Evolutionary conservation across 2,888 invertebrate species (phyloP), one percentile per base, ranked within the genome.

Genomic region (Anthrax anthrax): DNA sequence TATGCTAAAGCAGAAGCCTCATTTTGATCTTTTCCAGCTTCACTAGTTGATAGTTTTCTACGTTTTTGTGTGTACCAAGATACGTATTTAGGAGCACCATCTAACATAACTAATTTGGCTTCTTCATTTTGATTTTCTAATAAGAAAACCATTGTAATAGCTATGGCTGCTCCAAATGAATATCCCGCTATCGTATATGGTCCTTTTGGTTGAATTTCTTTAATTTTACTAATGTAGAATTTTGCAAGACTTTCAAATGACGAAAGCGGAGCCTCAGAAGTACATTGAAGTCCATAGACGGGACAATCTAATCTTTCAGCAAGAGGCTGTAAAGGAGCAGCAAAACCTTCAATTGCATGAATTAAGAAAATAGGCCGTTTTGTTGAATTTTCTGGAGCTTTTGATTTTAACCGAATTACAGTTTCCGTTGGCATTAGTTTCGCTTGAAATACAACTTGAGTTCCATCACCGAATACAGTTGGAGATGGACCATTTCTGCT

Each of bases 121-220:
- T 55, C 49, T 51, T 69, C 67, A 14, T 64, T 64, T 38, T 69
- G 70, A 54, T 72, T 70, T 62, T 91, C 87, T 46, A 96, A 71
- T 63, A 87, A 84, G 32, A 84, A 70, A 23, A 88, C 88, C 81
- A 97, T 95, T 72, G 96, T 96, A 65, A 92, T 89, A 17, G 92
- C 94, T 34, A 97, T 84, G 56, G 85, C 81, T 38, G 91, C 89
- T 51, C 98, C 97, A 68, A 89, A 96, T 0, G 96, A 97, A 70
- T 98, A 97, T 2, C 96, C 97, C 39, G 87, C 79, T 52, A 98
- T 71, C 43, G 81, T 78, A 73, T 90, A 95, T 4, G 95, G 92
- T 51, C 91, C 88, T 48, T 72, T 68, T 10, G 81, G 77, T 70
- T 91, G 90, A 41, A 84, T 71, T 44, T 74, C 73, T 61, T 80